phyloP scores from a whole-genome alignment of 2,797 vertebrate genomes.

The Loriculus beryllinus region DNA sequence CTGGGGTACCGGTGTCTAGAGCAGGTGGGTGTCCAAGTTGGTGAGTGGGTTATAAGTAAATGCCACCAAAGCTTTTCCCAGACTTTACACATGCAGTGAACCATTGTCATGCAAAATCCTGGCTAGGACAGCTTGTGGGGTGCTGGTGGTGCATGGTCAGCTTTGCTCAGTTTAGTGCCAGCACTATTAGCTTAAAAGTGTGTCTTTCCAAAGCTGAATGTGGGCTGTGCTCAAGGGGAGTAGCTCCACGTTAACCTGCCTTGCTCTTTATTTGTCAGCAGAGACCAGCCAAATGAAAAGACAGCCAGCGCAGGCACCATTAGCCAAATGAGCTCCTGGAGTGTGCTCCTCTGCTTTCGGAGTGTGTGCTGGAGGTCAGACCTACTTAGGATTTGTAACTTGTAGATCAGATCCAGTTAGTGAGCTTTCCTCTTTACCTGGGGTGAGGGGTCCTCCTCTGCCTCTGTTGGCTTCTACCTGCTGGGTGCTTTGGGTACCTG shows the following conservation, averaged over 20 bases:
- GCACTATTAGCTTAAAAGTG: background rate
- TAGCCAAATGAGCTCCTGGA: background rate
- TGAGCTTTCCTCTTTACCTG: background rate
- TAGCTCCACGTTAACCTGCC: background rate
- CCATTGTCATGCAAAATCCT: constrained; percentile 9
- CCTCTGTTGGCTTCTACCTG: background rate
- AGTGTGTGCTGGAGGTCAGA: background rate
- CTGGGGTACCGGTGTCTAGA: background rate
- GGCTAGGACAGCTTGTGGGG: background rate
- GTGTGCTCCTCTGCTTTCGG: background rate
- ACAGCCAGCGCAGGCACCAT: background rate
- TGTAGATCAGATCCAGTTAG: background rate
- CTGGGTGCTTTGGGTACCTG: background rate
- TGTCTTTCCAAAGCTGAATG: background rate
- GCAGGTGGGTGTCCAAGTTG: background rate
- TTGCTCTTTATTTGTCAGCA: background rate
- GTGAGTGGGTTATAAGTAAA: background rate
- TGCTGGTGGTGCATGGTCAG: background rate
- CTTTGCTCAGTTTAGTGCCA: background rate
- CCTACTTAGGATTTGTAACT: background rate
- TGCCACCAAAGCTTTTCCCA: constrained; percentile 4
- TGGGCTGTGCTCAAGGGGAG: background rate
- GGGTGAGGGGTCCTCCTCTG: background rate
- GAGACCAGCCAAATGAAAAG: background rate
- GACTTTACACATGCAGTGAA: background rate